Evolutionary conservation across 2,888 invertebrate species (phyloP).

Genomic region (Taphrorychus bicolor): DNA sequence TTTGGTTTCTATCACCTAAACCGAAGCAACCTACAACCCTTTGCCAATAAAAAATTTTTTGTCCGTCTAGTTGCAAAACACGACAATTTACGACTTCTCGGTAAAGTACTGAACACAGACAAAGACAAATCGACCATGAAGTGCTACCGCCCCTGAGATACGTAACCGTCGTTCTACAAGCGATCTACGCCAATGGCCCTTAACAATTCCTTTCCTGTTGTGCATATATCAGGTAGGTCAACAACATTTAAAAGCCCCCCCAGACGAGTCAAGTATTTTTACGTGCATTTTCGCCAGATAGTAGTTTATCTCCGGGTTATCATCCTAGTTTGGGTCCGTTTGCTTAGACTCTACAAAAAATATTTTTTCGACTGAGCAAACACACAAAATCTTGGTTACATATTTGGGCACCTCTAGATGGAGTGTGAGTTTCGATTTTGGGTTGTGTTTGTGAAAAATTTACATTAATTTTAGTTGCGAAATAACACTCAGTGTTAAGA

Average conservation of each 20-base stretch:
- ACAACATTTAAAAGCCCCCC: conserved; percentile 18
- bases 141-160: no score
- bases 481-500: no score
- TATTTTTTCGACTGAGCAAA: conserved; percentile 31
- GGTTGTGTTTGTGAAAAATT: conserved; percentile 20
- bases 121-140: no score
- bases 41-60: not conserved
- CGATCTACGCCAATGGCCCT: conserved; percentile 5
- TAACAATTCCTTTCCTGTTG: conserved; percentile 11
- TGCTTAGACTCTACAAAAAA: conserved; percentile 30
- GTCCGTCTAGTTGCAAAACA: no score
- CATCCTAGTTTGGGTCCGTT: conserved; percentile 26
- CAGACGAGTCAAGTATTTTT: conserved; percentile 14
- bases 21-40: not conserved
- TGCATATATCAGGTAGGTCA: conserved; percentile 31
- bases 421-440: conserved; percentile 12
- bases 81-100: no score
- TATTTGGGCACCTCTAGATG: conserved; percentile 9
- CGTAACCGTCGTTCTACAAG: no score
- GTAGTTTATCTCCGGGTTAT: conserved; percentile 30
- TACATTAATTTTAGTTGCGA: conserved; percentile 20
- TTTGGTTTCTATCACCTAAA: no score
- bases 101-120: no score
- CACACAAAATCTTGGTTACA: conserved; percentile 24
- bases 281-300: conserved; percentile 37